Conservation (phyloP, 2,888 invertebrate genomes). For the Yponomeuta malinellus region DNA sequence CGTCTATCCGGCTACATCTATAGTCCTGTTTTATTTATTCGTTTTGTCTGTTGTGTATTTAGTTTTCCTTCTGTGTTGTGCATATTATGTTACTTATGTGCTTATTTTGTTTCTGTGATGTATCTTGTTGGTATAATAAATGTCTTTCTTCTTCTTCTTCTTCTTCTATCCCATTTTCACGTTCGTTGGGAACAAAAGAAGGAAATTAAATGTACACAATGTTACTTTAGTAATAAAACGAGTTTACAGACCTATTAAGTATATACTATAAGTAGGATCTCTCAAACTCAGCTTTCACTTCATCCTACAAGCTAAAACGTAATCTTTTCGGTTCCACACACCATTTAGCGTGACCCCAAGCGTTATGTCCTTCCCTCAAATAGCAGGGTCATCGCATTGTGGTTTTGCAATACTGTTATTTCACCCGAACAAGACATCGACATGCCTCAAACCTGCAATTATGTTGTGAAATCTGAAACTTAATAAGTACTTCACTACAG, state of each 20-base stretch:
- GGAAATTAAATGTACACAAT: background rate
- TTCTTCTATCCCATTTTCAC: too few species aligned
- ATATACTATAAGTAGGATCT: background rate
- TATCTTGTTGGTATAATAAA: too few species aligned
- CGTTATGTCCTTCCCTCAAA: background rate
- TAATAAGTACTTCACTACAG: background rate
- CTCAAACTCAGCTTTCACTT: background rate
- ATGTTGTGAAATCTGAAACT: slow-evolving; percentile 4
- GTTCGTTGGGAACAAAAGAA: too few species aligned
- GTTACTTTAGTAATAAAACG: background rate
- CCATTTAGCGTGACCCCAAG: too few species aligned
- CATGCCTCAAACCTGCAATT: slow-evolving; percentile 3
- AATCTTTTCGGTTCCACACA: too few species aligned
- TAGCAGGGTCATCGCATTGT: background rate
- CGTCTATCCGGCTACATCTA: too few species aligned
- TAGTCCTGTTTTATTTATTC: too few species aligned
- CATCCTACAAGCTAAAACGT: background rate
- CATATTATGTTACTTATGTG: too few species aligned
- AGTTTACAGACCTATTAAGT: background rate
- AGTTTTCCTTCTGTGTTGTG: too few species aligned
- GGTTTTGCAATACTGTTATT: background rate
- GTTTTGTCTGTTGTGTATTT: too few species aligned
- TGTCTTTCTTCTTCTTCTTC: too few species aligned
- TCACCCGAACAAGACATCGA: background rate
- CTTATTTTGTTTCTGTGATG: too few species aligned